Evolutionary conservation across 30 jellyfish, hydroid and myxozoan genomes (phyloP).

Genomic region (Calvadosia cruxmelitensis): DNA sequence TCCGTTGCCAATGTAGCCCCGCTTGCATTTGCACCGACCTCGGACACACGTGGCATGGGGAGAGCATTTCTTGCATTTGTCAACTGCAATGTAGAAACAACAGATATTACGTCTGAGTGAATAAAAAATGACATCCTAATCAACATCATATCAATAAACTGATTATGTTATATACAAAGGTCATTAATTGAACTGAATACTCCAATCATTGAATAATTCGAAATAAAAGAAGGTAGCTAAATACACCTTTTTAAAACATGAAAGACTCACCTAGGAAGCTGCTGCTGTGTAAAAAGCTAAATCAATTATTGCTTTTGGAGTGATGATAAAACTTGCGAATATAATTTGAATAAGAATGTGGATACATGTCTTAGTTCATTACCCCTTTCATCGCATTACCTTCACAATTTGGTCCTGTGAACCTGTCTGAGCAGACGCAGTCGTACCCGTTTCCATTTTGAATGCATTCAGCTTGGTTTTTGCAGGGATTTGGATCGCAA

Average conservation of each 20-base stretch:
- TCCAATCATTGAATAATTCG: too few relatives aligned
- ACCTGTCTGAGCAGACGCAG: constrained; percentile 71
- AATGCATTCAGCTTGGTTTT: constrained; percentile 23
- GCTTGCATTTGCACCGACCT: constrained; percentile 68
- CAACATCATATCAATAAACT: too few relatives aligned
- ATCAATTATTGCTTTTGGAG: neutral
- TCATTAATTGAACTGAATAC: too few relatives aligned
- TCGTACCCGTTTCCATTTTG: constrained; percentile 17
- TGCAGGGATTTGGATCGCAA: constrained; percentile 38
- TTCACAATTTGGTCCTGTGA: constrained; percentile 83
- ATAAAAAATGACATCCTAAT: too few relatives aligned
- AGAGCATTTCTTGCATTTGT: constrained; percentile 70
- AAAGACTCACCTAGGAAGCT: too few relatives aligned
- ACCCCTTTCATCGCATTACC: constrained; percentile 45
- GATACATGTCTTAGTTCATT: neutral
- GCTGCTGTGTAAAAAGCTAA: too few relatives aligned
- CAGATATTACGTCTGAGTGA: neutral
- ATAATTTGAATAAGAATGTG: neutral
- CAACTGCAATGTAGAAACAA: constrained; percentile 25
- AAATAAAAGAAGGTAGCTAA: too few relatives aligned
- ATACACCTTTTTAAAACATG: too few relatives aligned
- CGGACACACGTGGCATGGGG: constrained; percentile 53
- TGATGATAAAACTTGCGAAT: neutral
- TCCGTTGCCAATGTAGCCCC: constrained; percentile 82
- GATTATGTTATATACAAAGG: too few relatives aligned